Conservation (phyloP, 2,797 vertebrate species). For the Melanotaenia pygmaea region DNA sequence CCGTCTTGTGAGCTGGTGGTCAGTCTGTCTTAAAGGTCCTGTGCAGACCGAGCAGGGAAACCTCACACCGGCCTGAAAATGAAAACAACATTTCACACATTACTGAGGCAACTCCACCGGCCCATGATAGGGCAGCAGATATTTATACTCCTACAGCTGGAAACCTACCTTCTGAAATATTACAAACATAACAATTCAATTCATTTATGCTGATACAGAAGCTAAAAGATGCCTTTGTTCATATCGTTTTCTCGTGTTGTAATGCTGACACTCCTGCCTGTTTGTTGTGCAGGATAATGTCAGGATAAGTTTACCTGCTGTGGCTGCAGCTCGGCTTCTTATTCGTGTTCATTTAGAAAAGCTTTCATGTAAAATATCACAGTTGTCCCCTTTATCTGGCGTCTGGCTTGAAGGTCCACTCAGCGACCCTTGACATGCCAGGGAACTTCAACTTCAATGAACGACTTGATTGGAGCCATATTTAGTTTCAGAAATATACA, state of each 20-base stretch:
- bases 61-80: conserved; percentile 62
- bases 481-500: neutral
- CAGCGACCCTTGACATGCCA: conserved; percentile 39
- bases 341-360: neutral
- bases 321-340: neutral
- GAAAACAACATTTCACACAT: conserved; percentile 24
- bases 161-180: neutral
- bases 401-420: neutral
- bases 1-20: conserved; percentile 19
- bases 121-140: neutral
- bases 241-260: neutral
- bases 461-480: neutral
- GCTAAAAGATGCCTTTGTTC: neutral
- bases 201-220: neutral
- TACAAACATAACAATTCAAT: neutral
- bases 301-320: neutral
- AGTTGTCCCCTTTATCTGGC: conserved; percentile 1
- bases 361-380: conserved; percentile 17
- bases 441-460: neutral
- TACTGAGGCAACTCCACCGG: neutral
- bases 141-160: neutral
- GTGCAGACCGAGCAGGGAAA: conserved; percentile 27
- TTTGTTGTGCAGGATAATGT: neutral
- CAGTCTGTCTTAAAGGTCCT: conserved; percentile 27
- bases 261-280: neutral